Base-by-base conservation (phyloP, 1,140 invertebrate species). In the Luehdorfia chinensis region DNA sequence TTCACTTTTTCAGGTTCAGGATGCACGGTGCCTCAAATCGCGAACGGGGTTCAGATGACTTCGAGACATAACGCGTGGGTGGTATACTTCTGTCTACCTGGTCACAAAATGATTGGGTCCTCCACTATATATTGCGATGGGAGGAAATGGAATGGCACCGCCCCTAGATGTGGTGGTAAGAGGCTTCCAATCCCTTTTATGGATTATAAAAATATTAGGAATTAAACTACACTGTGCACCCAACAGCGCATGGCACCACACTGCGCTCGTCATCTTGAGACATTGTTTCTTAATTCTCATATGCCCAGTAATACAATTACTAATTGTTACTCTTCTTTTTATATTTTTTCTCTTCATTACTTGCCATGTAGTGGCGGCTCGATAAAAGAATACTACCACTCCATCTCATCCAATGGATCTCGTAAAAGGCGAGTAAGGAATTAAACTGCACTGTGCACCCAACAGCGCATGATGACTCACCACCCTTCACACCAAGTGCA, bases 61-160 rank as follows among this genome's bases (percentile, higher is more conserved):
- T 87, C 85, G 8, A 87, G 88, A 47, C 55, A 76, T 1, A 88
- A 88, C 1, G 91, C 90, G 0, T 88, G 91, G 53, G 55, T 92
- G 2, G 87, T 89, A 48, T 92, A 90, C 55, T 90, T 91, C 64
- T 94, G 93, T 55, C 76, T 90, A 44, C 89, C 91, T 0, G 90
- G 89, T 0, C 91, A 90, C 59, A 53, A 74, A 9, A 63, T 93
- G 6, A 61, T 87, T 0, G 92, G 92, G 0, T 78, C 87, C 0
- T 9, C 72, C 0, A 83, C 83, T 21, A 79, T 92, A 27, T 93
- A 89, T 72, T 94, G 93, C 66, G 88, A 93, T 55, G 92, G 92
- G 1, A 60, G 28, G 3, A 60, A 72, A 1, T 94, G 92, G 92
- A 92, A 91, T 47, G 76, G 72, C 1, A 89, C 89, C 4, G 66